Percentiles rank a stretch among this genome's conserved stretches.
phyloP scores from a whole-genome alignment of 1,140 invertebrate genomes.

The Trichoplusia ni region DNA sequence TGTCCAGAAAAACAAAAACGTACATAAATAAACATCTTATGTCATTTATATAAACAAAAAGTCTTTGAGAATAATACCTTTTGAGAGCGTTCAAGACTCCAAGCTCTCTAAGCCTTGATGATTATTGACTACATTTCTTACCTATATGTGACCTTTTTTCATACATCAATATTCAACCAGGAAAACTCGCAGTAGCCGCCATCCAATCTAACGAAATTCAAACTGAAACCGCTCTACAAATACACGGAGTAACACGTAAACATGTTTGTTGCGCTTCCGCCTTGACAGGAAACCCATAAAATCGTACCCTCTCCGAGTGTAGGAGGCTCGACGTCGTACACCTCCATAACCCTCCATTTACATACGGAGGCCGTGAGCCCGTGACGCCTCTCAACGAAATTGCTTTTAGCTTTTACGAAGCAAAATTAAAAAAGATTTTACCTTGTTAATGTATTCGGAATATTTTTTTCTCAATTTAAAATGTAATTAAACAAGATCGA shows the following conservation, averaged over 20 bases:
- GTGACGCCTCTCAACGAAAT: constrained; percentile 48
- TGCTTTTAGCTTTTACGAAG: constrained; percentile 42
- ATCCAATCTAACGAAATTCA: too few species aligned
- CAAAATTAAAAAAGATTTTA: constrained; percentile 34
- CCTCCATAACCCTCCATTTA: constrained; percentile 36
- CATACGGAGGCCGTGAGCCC: constrained; percentile 39
- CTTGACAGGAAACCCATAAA: constrained; percentile 32
- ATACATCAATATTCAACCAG: too few species aligned
- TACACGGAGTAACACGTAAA: constrained; percentile 11
- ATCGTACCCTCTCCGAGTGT: constrained; percentile 1
- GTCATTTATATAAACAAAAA: too few species aligned
- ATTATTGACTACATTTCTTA: too few species aligned
- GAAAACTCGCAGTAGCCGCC: too few species aligned
- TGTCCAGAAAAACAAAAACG: too few species aligned
- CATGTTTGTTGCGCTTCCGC: constrained; percentile 26
- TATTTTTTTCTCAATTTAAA: constrained; percentile 15
- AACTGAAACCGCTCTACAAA: too few species aligned
- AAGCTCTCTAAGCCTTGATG: too few species aligned
- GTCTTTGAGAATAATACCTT: too few species aligned
- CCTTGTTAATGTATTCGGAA: constrained; percentile 31
- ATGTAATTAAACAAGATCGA: constrained; percentile 3
- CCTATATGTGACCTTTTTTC: too few species aligned
- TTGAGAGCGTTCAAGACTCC: too few species aligned
- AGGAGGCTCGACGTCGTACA: neutral
- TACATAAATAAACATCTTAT: too few species aligned